Percentiles rank a stretch among this genome's conserved stretches.
Conservation (phyloP, 2,888 invertebrate genomes). For the Drosophila incognita region DNA sequence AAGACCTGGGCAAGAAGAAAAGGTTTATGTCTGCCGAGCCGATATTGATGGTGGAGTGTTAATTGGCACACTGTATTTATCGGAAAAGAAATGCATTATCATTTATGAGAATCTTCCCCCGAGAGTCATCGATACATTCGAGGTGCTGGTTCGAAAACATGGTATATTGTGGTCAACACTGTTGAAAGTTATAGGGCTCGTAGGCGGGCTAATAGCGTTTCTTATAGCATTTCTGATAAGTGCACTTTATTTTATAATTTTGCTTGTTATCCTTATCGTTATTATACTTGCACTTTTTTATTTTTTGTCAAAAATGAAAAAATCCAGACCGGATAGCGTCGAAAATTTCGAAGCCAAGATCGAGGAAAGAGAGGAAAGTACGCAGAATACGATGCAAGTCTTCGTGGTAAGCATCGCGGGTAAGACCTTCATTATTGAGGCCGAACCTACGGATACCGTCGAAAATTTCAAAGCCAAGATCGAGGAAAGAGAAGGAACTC, state of each 20-base stretch:
- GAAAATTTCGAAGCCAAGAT: no score
- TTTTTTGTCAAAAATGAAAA: no score
- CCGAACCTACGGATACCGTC: no score
- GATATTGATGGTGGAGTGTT: conserved; percentile 16
- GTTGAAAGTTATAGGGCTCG: neutral
- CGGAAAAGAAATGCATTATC: conserved; percentile 28
- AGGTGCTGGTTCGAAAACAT: conserved; percentile 32
- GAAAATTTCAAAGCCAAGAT: no score
- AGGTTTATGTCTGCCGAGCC: conserved; percentile 42
- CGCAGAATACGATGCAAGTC: no score
- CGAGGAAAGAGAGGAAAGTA: no score
- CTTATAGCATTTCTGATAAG: no score
- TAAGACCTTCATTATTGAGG: no score
- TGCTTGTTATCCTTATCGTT: neutral
- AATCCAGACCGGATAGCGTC: no score
- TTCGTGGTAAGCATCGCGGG: no score
- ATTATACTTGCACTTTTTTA: neutral
- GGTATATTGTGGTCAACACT: neutral
- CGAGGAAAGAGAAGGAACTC: no score
- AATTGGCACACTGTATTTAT: conserved; percentile 31
- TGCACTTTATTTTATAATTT: no score
- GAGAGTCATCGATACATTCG: conserved; percentile 36
- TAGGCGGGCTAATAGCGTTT: neutral
- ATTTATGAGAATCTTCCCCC: conserved; percentile 13
- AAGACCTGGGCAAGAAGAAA: conserved; percentile 11